Evolutionary conservation across 2,113 vertebrate genomes (phyloP), one percentile per base, ranked within the genome.

Genomic region (Macrotis lagotis): DNA sequence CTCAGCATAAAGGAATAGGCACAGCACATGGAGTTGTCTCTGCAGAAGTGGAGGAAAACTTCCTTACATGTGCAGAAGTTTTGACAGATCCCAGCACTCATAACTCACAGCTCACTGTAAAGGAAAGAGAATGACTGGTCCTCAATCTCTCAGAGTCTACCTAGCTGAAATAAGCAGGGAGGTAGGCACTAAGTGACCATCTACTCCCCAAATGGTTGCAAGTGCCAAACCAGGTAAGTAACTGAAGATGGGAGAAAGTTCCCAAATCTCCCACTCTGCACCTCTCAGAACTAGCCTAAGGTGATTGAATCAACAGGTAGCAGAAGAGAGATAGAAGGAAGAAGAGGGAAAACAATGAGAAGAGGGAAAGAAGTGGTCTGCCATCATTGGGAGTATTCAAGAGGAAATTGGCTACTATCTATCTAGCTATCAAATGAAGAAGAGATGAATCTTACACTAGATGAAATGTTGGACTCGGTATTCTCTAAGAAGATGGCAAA

Each of bases 1-100:
- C 90, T 1, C 0, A 25, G 11, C 0, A 94, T 96, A 89, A 96
- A 0, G 66, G n/a, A 83, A 44, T 83, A 44, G 0, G 97, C 48
- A 9, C 97, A 98, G 93, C 97, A 97, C 51, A 98, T 92, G 5
- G 97, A 96, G 0, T 91, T 93, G 0, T 98, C 97, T 0, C 94
- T 94, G 59, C 97, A 98, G 93, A 98, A 92, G 28, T 97, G 94
- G 88, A 97, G 94, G 91, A 90, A 98, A 90, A 93, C 8, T 89
- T 98, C 97, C 1, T 94, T 90, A 48, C 24, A 93, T 0, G 50
- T 91, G 59, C 97, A 97, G 91, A 96, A 97, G 8, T 50, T 51
- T 37, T 94, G 88, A 90, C 97, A 97, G 94, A 94, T 94, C 90
- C 97, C 97, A 48, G 96, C 95, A 52, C 97, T 89, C 95, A 97